Evolutionary conservation across 2,113 vertebrate species (phyloP).

Genomic region (Pristiophorus japonicus): DNA sequence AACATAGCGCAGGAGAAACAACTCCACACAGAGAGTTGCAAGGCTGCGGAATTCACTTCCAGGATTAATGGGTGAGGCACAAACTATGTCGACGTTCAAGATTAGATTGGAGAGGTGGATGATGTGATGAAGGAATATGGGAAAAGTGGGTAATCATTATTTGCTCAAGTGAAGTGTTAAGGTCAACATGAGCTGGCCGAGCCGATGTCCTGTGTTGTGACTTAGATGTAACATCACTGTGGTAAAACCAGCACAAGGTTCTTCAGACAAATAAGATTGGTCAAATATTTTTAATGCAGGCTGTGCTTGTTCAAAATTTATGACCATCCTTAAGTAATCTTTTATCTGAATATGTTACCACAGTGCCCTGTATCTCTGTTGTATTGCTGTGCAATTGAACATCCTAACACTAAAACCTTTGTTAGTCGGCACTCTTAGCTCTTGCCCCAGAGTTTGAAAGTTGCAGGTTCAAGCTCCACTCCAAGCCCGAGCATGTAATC

Average conservation of each 20-base stretch:
- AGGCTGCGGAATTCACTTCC: background rate
- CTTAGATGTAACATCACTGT: background rate
- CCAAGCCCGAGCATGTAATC: background rate
- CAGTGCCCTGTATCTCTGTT: background rate
- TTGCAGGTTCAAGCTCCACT: background rate
- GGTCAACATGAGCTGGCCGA: background rate
- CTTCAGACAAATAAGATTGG: background rate
- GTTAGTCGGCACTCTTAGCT: background rate
- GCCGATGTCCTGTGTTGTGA: background rate
- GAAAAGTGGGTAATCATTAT: background rate
- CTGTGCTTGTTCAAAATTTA: background rate
- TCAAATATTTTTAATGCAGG: background rate
- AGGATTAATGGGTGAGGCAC: background rate
- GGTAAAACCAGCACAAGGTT: background rate
- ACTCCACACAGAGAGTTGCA: background rate
- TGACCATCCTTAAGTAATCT: background rate
- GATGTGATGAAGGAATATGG: no score
- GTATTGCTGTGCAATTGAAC: background rate
- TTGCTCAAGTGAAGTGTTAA: background rate
- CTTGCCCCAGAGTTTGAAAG: background rate
- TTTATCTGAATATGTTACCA: background rate
- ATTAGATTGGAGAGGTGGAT: background rate
- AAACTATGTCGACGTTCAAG: background rate
- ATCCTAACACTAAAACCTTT: background rate
- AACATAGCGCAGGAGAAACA: background rate